A percentile compares a stretch with the other conserved stretches of the same genome.
Evolutionary conservation across 2,113 vertebrate species (phyloP).

Genomic region (Cynoglossus semilaevis): DNA sequence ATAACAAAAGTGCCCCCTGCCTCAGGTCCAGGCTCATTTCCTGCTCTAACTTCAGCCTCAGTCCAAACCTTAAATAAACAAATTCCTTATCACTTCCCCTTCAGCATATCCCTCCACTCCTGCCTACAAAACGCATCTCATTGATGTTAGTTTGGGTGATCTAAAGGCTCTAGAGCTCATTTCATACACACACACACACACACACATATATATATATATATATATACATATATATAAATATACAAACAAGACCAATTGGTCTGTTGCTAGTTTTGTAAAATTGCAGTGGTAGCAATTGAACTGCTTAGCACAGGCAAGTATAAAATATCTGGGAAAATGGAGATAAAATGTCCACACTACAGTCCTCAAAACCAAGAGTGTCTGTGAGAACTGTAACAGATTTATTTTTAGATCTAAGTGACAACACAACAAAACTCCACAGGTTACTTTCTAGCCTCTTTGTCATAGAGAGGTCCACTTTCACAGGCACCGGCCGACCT

Average conservation of each 20-base stretch:
- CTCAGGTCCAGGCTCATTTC: conserved; percentile 43
- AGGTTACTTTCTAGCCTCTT: not conserved
- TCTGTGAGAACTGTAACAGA: not conserved
- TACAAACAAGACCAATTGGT: no score
- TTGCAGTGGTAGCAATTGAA: no score
- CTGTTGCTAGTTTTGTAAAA: no score
- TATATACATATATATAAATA: no score
- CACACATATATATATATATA: no score
- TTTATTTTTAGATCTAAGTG: conserved; percentile 12
- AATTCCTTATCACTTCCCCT: conserved; percentile 26
- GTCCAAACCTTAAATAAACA: conserved; percentile 23
- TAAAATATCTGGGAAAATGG: no score
- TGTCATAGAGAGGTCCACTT: not conserved
- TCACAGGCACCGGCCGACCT: not conserved
- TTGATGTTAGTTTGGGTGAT: conserved; percentile 5
- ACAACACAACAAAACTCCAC: not conserved
- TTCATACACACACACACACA: no score
- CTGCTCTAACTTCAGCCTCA: conserved; percentile 35
- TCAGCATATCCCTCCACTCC: conserved; percentile 1
- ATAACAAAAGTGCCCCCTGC: conserved; percentile 43
- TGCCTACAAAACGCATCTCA: conserved; percentile 3
- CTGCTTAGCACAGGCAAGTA: no score
- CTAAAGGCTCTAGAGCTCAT: not conserved
- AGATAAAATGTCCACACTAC: not conserved
- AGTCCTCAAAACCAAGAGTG: not conserved